Base-by-base conservation (phyloP, 1,140 invertebrate genomes). In the Hermatobates lingyangjiaoensis region DNA sequence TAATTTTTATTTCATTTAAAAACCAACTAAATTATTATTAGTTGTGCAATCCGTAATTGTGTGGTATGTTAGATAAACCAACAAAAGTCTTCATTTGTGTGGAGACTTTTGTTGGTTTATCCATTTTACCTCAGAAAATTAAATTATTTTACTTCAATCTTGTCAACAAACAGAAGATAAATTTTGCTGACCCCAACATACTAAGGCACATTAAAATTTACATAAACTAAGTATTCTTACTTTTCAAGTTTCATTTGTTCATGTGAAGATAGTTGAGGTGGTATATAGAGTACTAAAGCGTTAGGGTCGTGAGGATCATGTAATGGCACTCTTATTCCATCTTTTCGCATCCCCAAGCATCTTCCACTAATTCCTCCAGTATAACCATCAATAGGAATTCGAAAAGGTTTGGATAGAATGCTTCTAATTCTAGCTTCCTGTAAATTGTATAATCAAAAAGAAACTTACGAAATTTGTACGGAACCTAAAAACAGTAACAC, bases 291-390 rank as follows among this genome's bases (percentile, higher is more conserved):
- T 18, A 99, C 80, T 2, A 99, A 68, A 1, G 96, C 93, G 64
- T 87, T 87, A 25, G 93, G 88, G 61, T 83, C 92, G 60, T 83
- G 77, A 0, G 96, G 95, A 71, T 99, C 94, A 64, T 94, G 86
- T 14, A 98, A 66, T 1, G 95, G 68, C 54, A 80, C 74, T 57
- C 81, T 70, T 1, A 76, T 71, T 18, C 79, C 78, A 57, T 73
- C 67, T 34, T 85, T 69, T 48, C 77, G 69, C 42, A 91, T 71
- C 1, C 89, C 89, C 7, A 93, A 65, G 27, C 75, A 75, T 62
- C 81, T 75, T 60, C 76, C 79, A 27, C 76, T 78, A 1, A 75
- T 71, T 38, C 80, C 71, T 1, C 64, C 62, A 20, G 64, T 64
- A 69, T 97, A 98, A 60, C 94, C 92, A 15, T 83, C 79, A 54